Evolutionary conservation across 2,113 vertebrate genomes (phyloP).

Genomic region (Daubentonia madagascariensis): DNA sequence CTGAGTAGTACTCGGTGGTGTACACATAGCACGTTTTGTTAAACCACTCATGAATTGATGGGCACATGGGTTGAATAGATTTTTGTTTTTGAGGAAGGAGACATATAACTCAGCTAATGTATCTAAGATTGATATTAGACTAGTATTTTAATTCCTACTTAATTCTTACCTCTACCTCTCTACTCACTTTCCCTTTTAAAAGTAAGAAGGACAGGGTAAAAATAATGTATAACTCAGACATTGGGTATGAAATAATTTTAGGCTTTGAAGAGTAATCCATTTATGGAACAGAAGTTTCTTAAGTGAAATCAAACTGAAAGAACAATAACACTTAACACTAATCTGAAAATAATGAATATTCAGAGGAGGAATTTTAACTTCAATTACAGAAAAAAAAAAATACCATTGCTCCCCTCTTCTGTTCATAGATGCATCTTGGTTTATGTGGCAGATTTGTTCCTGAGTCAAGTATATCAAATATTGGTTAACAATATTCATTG

Average conservation of each 20-base stretch:
- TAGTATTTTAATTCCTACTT: neutral
- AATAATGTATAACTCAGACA: neutral
- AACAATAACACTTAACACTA: conserved; percentile 26
- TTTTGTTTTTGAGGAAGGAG: neutral
- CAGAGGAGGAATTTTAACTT: neutral
- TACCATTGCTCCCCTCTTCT: neutral
- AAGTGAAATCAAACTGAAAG: conserved; percentile 30
- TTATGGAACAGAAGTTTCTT: conserved; percentile 43
- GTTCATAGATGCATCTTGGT: neutral
- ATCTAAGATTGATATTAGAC: neutral
- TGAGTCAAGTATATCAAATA: neutral
- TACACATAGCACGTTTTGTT: no score
- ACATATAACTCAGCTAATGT: neutral
- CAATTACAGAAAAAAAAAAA: neutral
- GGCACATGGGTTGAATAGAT: neutral
- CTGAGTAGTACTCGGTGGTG: no score
- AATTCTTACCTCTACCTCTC: neutral
- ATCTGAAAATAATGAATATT: conserved; percentile 59
- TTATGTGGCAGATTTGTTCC: neutral
- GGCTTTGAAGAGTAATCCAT: conserved; percentile 4
- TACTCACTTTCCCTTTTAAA: neutral
- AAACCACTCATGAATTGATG: no score
- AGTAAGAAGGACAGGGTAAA: neutral
- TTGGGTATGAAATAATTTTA: neutral
- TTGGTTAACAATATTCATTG: neutral